Percentiles rank a stretch among this genome's conserved stretches.
These are phyloP conservation scores for Gisinianus flammeolus DNA, from an alignment of 2,888 invertebrate species.

Conservation along the genomic window DNA sequence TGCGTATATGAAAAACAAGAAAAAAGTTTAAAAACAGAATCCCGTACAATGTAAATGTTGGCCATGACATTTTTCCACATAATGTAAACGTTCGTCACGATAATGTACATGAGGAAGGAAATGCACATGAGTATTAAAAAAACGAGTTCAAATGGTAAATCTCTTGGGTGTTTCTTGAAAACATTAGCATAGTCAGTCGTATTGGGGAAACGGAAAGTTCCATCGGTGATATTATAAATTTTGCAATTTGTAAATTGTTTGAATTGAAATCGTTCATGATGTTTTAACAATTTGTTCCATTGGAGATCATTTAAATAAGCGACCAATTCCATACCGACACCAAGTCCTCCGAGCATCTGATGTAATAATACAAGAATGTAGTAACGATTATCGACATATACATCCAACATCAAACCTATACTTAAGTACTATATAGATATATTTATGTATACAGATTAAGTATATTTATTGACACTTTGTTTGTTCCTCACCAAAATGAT, in stretches of 20 bases:
- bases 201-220: neutral
- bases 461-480: too few relatives aligned
- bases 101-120: slow-evolving; percentile 17
- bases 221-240: neutral
- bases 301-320: slow-evolving; percentile 9
- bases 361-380: neutral
- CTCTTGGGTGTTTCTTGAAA: slow-evolving; percentile 5
- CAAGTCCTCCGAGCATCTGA: neutral
- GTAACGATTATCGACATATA: neutral
- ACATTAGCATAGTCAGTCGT: neutral
- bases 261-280: neutral
- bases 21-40: neutral
- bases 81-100: slow-evolving; percentile 7
- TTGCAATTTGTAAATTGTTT: neutral
- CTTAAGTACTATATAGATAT: too few relatives aligned
- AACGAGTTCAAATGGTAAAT: slow-evolving; percentile 15
- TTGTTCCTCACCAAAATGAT: slow-evolving; percentile 18
- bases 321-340: slow-evolving; percentile 12
- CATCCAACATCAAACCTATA: neutral
- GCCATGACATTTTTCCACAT: slow-evolving; percentile 19
- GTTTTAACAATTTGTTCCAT: slow-evolving; percentile 11
- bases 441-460: too few relatives aligned
- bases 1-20: too few relatives aligned
- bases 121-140: neutral
- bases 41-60: slow-evolving; percentile 21